Percentiles rank a stretch among this genome's conserved stretches.
phyloP scores from a whole-genome alignment of 2,888 invertebrate genomes.

The Cosmia trapezina region DNA sequence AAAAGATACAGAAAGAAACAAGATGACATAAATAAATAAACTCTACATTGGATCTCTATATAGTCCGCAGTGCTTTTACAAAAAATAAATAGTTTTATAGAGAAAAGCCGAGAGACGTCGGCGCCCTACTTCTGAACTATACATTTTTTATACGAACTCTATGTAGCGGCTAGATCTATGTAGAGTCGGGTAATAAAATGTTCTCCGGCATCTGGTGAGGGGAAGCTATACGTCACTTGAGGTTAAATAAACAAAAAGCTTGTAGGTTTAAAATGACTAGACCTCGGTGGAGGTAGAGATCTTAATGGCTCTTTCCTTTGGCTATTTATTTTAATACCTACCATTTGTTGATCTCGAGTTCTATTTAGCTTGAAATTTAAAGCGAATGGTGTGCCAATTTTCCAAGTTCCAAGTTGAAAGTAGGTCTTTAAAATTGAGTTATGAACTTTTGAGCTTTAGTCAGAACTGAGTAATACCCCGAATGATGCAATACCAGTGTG shows the following conservation, averaged over 20 bases:
- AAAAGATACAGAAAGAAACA: conserved; percentile 19
- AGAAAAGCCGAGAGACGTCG: conserved; percentile 43
- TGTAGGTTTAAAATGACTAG: conserved; percentile 21
- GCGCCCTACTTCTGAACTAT: conserved; percentile 54
- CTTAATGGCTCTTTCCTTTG: neutral
- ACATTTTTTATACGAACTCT: conserved; percentile 61
- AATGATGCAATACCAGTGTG: neutral
- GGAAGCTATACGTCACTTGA: conserved; percentile 31
- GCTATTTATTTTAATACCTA: conserved; percentile 2
- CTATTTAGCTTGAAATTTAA: conserved; percentile 21
- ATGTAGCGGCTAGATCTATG: conserved; percentile 45
- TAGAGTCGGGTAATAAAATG: conserved; percentile 59
- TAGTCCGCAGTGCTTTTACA: conserved; percentile 43
- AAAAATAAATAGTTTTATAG: conserved; percentile 57
- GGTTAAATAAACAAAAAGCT: conserved; percentile 50
- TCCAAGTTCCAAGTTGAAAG: neutral
- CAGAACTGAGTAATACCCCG: neutral
- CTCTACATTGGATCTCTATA: conserved; percentile 35
- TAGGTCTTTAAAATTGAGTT: conserved; percentile 21
- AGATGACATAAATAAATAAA: conserved; percentile 55
- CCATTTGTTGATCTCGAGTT: neutral
- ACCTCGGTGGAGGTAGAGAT: neutral
- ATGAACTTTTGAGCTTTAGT: neutral
- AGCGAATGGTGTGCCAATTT: conserved; percentile 1
- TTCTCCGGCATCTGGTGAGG: conserved; percentile 26